Base-by-base conservation (phyloP, 2,797 vertebrate genomes). In the Poeciliopsis paucimaculata region DNA sequence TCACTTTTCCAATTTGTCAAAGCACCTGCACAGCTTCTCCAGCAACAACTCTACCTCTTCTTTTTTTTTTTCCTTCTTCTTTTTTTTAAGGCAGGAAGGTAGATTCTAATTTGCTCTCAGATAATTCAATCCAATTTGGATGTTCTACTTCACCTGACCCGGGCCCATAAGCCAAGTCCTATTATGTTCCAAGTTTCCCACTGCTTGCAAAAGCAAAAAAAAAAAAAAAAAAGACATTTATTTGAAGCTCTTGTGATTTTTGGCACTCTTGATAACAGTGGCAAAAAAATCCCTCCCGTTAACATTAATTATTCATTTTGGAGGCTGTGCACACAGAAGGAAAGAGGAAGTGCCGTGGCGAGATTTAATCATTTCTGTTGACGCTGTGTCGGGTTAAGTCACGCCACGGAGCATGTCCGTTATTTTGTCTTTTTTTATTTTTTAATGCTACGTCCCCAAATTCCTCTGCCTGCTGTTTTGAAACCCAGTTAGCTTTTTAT, bases 251-350 rank as follows among this genome's bases (percentile, higher is more conserved):
- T 85, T 89, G 92, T 93, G 92, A 95, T 94, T 94, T 60, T 91
- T 91, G 75, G 91, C 87, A 89, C 88, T 92, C 93, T 90, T 91
- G 89, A 92, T 94, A 94, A 95, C 92, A 92, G 94, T 53, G 49
- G 49, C 49, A 51, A 39, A 41, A 41, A 53, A 23, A 53, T 53
- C 49, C 49, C 93, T 92, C 90, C 93, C 92, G 90, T 95, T 93
- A 88, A 82, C 90, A 94, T 96, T 86, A 94, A 95, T 96, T 94
- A 96, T 96, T 95, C 93, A 96, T n/a, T 95, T 92, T 81, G 68
- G 88, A 92, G 90, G 89, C 90, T 43, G 53, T 87, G 70, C 60
- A 82, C 81, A 89, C 71, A 92, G 83, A 57, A 74, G 83, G 82
- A 82, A 79, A 82, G 79, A 88, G 83, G 79, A 89, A 82, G 84